These are phyloP conservation scores for Drosophila paulistorum DNA, from an alignment of 1,140 invertebrate genomes.

Conservation along the genomic window DNA sequence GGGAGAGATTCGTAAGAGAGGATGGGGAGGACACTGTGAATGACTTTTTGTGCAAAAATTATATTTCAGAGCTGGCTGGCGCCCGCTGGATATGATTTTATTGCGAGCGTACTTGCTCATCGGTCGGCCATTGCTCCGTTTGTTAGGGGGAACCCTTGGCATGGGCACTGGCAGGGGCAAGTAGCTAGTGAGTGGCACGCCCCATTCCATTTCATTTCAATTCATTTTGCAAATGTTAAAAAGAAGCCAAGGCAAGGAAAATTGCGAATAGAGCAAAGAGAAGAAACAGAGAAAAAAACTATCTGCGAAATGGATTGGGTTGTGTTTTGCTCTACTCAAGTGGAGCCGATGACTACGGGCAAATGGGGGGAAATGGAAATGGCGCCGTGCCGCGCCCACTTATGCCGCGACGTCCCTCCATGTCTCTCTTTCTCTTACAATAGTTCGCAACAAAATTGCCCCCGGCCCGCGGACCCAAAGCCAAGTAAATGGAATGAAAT, in stretches of 20 bases:
- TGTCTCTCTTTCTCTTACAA: slow-evolving; percentile 40
- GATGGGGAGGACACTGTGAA: slow-evolving; percentile 52
- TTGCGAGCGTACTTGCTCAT: slow-evolving; percentile 58
- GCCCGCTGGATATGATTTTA: slow-evolving; percentile 81
- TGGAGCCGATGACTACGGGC: slow-evolving; percentile 25
- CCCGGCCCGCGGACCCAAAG: slow-evolving; percentile 44
- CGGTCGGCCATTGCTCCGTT: slow-evolving; percentile 54
- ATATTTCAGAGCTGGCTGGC: slow-evolving; percentile 66
- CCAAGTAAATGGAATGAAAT: slow-evolving; percentile 78
- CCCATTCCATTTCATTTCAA: slow-evolving; percentile 73
- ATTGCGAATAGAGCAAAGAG: slow-evolving; percentile 7
- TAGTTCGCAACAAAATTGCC: slow-evolving; percentile 72
- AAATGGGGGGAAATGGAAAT: slow-evolving; percentile 20
- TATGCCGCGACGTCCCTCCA: slow-evolving; percentile 43
- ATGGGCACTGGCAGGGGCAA: background rate
- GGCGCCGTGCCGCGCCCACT: slow-evolving; percentile 75
- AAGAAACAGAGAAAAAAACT: slow-evolving; percentile 10
- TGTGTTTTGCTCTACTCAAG: slow-evolving; percentile 39
- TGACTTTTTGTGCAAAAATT: slow-evolving; percentile 70
- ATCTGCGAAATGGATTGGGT: slow-evolving; percentile 39
- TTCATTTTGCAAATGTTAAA: slow-evolving; percentile 82
- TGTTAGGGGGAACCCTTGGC: slow-evolving; percentile 17
- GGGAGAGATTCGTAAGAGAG: slow-evolving; percentile 30
- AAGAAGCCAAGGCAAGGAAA: slow-evolving; percentile 46
- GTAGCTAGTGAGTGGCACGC: slow-evolving; percentile 27